Evolutionary conservation across 2,888 invertebrate species (phyloP).

Genomic region (Drosophila hawaiiensis): DNA sequence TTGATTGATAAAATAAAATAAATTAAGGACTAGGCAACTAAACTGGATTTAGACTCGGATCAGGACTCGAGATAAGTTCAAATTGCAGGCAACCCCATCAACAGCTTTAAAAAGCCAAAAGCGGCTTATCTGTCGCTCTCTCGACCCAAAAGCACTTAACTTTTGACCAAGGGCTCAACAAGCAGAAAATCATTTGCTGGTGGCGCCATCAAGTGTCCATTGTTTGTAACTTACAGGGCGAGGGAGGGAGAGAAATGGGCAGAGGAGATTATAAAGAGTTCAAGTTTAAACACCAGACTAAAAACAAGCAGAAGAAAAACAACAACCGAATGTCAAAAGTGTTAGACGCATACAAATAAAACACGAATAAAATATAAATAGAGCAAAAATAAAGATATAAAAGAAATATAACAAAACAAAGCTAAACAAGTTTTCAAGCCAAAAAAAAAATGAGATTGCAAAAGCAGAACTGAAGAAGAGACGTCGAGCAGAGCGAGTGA

Average conservation of each 20-base stretch:
- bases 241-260: background rate
- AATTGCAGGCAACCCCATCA: slow-evolving; percentile 35
- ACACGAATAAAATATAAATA: slow-evolving; percentile 30
- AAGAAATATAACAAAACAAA: slow-evolving; percentile 3
- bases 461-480: slow-evolving; percentile 8
- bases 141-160: slow-evolving; percentile 60
- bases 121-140: slow-evolving; percentile 52
- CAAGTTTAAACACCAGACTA: slow-evolving; percentile 7
- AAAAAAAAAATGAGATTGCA: slow-evolving; percentile 22
- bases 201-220: slow-evolving; percentile 58
- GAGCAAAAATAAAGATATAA: slow-evolving; percentile 13
- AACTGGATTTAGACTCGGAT: background rate
- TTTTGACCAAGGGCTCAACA: slow-evolving; percentile 48
- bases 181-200: slow-evolving; percentile 31
- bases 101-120: slow-evolving; percentile 36
- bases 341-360: slow-evolving; percentile 31
- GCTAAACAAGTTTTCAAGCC: slow-evolving; percentile 50
- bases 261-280: background rate
- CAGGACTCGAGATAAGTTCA: background rate
- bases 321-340: slow-evolving; percentile 30
- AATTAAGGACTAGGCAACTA: slow-evolving; percentile 5
- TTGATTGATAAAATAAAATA: slow-evolving; percentile 18
- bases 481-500: background rate
- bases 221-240: slow-evolving; percentile 25
- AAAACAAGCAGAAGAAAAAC: slow-evolving; percentile 18